These are phyloP conservation scores for Tangara arthus DNA, from an alignment of 2,797 vertebrate species.

Conservation along the genomic window DNA sequence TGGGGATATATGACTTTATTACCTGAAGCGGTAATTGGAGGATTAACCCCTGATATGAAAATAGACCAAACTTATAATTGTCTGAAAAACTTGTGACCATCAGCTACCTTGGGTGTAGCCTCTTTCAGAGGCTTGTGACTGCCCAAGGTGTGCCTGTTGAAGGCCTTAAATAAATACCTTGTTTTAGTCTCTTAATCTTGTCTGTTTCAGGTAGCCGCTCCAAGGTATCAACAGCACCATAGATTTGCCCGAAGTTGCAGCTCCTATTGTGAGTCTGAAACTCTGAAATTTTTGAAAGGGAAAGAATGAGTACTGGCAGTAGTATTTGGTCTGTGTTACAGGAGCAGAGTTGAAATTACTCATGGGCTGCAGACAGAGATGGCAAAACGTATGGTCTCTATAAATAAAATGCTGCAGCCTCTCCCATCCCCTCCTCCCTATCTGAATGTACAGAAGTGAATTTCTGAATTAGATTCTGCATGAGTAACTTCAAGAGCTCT, in stretches of 20 bases:
- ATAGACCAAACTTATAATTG: neutral
- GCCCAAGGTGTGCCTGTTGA: neutral
- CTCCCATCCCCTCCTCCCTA: neutral
- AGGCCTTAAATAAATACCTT: neutral
- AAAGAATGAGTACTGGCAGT: slow-evolving; percentile 50
- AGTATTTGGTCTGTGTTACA: slow-evolving; percentile 50
- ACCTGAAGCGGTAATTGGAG: neutral
- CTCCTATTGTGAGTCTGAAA: slow-evolving; percentile 57
- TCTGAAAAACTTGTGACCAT: neutral
- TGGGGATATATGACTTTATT: neutral
- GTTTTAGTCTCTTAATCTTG: too few relatives aligned
- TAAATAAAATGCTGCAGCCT: neutral
- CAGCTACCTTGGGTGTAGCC: neutral
- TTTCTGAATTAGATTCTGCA: slow-evolving; percentile 52
- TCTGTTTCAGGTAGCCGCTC: neutral
- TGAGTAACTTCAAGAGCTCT: slow-evolving; percentile 23
- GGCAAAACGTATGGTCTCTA: neutral
- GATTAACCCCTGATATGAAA: neutral
- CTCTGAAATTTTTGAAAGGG: slow-evolving; percentile 63
- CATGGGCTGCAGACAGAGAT: slow-evolving; percentile 6
- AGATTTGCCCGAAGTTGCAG: slow-evolving; percentile 49
- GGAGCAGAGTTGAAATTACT: slow-evolving; percentile 47
- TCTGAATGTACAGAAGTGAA: neutral
- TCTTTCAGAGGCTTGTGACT: neutral
- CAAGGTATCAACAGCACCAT: neutral